Evolutionary conservation across 2,888 invertebrate species (phyloP), one percentile per base, ranked within the genome.

Genomic region (Cosmia trapezina): DNA sequence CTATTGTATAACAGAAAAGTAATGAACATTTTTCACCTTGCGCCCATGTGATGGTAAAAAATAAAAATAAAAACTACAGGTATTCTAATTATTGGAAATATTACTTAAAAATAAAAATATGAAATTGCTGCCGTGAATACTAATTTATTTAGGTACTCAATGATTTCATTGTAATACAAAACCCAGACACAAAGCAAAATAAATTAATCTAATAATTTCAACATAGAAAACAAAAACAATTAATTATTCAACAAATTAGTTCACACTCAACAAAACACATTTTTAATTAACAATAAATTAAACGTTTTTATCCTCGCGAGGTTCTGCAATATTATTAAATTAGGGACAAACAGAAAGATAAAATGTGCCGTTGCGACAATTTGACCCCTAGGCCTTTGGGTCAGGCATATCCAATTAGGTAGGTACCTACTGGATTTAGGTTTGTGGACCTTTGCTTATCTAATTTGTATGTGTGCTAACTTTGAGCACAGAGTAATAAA

Each of bases 351-450:
- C 70, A 78, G 49, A 74, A 73, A 68, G 75, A 83, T 83, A 84
- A 86, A 87, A 84, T 77, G 61, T 67, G 61, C 65, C 51, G 60
- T 68, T 75, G 76, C 73, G 73, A 75, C 63, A n/a, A 47, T 80
- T 60, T 68, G 71, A 71, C 79, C 77, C 57, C 33, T 41, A 81
- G 57, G 53, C 37, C 61, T 62, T 45, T 66, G 76, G 76, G 60
- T 37, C 76, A 74, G 60, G 70, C 67, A 73, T 72, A 84, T 85
- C 86, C 83, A 88, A 87, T 88, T 88, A 76, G 47, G 14, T 33
- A 45, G 68, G 74, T 45, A 54, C 59, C 41, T 53, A 83, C 70
- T 76, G 78, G 76, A 85, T 84, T 83, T 83, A 84, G 84, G 70
- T 28, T 68, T 72, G 73, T 65, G 70, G 79, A 83, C 85, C 86